Conservation (phyloP, 2,113 vertebrate genomes). For the Cavia aperea region DNA sequence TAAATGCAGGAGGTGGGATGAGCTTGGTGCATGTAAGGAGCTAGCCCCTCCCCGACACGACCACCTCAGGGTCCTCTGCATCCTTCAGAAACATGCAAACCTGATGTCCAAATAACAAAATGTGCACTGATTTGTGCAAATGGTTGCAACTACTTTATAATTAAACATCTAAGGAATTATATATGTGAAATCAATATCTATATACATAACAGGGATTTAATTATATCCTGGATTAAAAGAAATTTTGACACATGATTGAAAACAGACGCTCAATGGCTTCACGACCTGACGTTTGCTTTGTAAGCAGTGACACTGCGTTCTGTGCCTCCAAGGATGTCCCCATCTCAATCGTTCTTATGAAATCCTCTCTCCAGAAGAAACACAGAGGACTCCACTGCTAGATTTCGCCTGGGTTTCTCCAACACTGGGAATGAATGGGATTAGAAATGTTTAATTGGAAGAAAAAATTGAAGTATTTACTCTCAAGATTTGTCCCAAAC, state of each 20-base stretch:
- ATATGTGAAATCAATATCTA: constrained; percentile 54
- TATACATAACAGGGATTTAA: constrained; percentile 47
- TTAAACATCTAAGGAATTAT: constrained; percentile 56
- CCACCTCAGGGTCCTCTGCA: neutral
- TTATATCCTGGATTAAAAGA: constrained; percentile 64
- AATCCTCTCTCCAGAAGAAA: constrained; percentile 52
- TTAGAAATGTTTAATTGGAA: constrained; percentile 41
- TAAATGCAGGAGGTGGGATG: neutral
- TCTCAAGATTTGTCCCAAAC: constrained; percentile 14
- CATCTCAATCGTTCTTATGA: constrained; percentile 38
- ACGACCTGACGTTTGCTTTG: constrained; percentile 45
- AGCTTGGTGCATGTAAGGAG: neutral
- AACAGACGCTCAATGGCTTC: constrained; percentile 55
- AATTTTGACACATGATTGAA: constrained; percentile 53
- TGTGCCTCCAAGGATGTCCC: neutral
- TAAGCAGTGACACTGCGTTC: constrained; percentile 49
- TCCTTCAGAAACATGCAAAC: neutral
- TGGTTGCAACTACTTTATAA: constrained; percentile 55
- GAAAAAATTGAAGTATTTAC: constrained; percentile 7
- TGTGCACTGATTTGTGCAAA: constrained; percentile 47
- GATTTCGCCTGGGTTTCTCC: constrained; percentile 23
- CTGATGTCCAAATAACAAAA: constrained; percentile 5
- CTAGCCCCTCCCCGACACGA: too few relatives aligned
- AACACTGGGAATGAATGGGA: constrained; percentile 43
- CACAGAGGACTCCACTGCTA: constrained; percentile 49